Base-by-base conservation (phyloP, 2,113 vertebrate species). In the Tauraco erythrolophus region DNA sequence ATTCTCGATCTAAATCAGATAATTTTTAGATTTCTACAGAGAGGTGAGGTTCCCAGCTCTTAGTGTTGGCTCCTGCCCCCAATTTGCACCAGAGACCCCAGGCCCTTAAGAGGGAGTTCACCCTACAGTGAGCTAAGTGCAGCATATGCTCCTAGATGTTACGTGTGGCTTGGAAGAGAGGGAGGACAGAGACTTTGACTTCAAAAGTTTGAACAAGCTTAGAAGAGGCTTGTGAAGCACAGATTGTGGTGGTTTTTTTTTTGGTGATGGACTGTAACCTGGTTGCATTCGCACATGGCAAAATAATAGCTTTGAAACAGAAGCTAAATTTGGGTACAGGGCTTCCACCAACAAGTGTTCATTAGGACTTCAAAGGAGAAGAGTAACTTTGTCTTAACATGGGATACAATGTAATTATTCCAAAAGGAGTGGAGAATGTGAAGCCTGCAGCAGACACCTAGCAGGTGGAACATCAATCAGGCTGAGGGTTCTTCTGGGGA, bases 51-150 rank as follows among this genome's bases (percentile, higher is more conserved):
- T 79, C n/a, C 15, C 30, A 41, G 35, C 48, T 61, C 8, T 78
- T 7, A 2, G 3, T 16, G 31, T 43, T 80, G 57, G 27, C 30
- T 65, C 11, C 57, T 84, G 17, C 23, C 50, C 30, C 13, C 1
- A 6, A 0, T 54, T 51, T 77, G 16, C 6, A 39, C 30, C 37
- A 62, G 12, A 35, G 46, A n/a, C 8, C 28, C 3, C 0, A 18
- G n/a, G 8, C 15, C 41, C 48, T 68, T 48, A 50, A 45, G 28
- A 58, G 16, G 27, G 35, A 50, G 16, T 30, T 75, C n/a, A 41
- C 11, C 39, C 48, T 66, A 1, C 43, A n/a, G n/a, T 27, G 33
- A 46, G 27, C 1, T 33, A 45, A 51, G 24, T 18, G 48, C 43
- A 51, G 19, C 37, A 25, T 21, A 16, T 0, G 0, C 37, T 57